Conservation (phyloP, 2,113 vertebrate genomes). For the Cheirogaleus medius region DNA sequence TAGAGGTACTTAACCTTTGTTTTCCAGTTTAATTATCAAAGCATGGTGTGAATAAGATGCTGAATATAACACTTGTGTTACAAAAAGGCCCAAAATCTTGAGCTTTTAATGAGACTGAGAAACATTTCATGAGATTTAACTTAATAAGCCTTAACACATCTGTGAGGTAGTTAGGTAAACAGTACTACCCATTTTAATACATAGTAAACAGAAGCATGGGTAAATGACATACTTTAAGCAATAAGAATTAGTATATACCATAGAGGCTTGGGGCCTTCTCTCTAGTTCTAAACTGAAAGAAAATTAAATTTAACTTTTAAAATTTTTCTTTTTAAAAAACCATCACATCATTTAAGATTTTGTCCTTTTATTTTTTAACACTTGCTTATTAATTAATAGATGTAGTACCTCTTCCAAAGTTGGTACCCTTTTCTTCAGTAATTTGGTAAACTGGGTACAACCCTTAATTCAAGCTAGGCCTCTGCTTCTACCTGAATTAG, state of each 20-base stretch:
- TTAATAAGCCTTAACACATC: constrained; percentile 61
- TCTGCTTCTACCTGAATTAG: constrained; percentile 59
- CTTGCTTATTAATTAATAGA: too few species aligned
- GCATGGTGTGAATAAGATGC: not conserved
- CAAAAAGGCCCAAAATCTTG: constrained; percentile 19
- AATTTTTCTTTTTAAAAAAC: too few species aligned
- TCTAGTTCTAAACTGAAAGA: not conserved
- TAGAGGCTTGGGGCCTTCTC: not conserved
- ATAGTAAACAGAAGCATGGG: constrained; percentile 58
- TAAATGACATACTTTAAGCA: constrained; percentile 48
- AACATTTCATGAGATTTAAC: constrained; percentile 62
- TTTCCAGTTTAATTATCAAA: constrained; percentile 48
- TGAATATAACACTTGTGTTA: constrained; percentile 33
- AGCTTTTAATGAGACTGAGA: constrained; percentile 56
- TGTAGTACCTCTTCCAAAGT: not conserved
- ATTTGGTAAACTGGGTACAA: constrained; percentile 11
- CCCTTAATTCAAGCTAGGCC: constrained; percentile 19
- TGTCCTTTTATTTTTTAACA: too few species aligned
- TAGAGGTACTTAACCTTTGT: constrained; percentile 4
- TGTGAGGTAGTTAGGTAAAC: constrained; percentile 78
- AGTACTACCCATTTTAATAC: constrained; percentile 71
- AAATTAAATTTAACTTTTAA: too few species aligned
- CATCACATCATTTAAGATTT: too few species aligned
- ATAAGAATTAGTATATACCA: not conserved
- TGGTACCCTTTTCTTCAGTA: constrained; percentile 10